These are phyloP conservation scores for Caenorhabditis sulstoni DNA, from an alignment of 2,888 invertebrate species.

Conservation along the genomic window DNA sequence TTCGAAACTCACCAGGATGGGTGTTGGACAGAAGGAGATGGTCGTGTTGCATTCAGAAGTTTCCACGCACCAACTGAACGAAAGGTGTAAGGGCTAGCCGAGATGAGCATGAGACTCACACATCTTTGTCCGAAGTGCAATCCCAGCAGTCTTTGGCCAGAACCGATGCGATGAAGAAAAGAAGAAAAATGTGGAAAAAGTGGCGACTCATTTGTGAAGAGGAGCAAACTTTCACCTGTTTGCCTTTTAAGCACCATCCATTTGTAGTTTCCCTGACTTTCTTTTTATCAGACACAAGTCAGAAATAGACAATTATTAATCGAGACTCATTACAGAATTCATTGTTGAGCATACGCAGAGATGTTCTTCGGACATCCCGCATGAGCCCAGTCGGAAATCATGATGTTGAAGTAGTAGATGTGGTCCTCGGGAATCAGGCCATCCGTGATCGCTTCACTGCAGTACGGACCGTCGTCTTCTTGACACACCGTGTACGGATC, in stretches of 20 bases:
- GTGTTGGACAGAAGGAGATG: background rate
- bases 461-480: conserved; percentile 7
- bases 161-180: no score
- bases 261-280: no score
- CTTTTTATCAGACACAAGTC: background rate
- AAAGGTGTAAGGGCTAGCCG: background rate
- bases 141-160: no score
- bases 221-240: no score
- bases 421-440: background rate
- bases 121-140: no score
- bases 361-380: conserved; percentile 31
- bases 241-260: no score
- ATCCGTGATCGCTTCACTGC: background rate
- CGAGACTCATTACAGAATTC: background rate
- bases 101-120: no score
- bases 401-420: conserved; percentile 10
- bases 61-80: conserved; percentile 21
- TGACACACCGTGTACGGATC: conserved; percentile 1
- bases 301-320: background rate
- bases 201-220: no score
- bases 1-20: background rate
- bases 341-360: conserved; percentile 9
- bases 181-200: no score
- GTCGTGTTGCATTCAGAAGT: conserved; percentile 14
- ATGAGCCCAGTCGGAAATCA: conserved; percentile 3